phyloP scores from a whole-genome alignment of 2,888 invertebrate genomes.

The Sycophila texana region DNA sequence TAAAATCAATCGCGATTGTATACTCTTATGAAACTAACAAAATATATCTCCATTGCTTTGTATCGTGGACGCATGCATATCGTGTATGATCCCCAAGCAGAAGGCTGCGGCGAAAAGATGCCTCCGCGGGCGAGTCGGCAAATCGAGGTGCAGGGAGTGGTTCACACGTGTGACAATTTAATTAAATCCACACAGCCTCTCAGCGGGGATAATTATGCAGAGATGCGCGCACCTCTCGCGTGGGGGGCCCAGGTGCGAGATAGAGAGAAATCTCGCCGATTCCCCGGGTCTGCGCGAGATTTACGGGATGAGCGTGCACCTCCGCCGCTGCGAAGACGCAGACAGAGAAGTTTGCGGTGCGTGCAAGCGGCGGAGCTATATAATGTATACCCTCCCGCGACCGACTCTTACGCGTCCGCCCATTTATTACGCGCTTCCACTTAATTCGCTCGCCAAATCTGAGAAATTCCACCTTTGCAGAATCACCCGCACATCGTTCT shows the following conservation, averaged over 20 bases:
- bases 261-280: not conserved
- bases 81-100: too few species aligned
- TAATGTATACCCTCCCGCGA: not conserved
- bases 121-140: too few species aligned
- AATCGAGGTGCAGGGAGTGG: too few species aligned
- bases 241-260: not conserved
- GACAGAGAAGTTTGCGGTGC: slow-evolving; percentile 13
- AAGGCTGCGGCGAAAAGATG: too few species aligned
- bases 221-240: slow-evolving; percentile 1
- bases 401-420: not conserved
- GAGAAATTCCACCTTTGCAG: too few species aligned
- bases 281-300: not conserved
- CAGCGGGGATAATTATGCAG: slow-evolving; percentile 49
- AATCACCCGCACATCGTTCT: not conserved
- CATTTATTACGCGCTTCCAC: slow-evolving; percentile 7
- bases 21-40: too few species aligned
- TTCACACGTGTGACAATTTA: slow-evolving; percentile 22
- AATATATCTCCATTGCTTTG: too few species aligned
- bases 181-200: slow-evolving; percentile 44
- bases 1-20: too few species aligned
- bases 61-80: too few species aligned
- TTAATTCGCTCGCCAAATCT: slow-evolving; percentile 20
- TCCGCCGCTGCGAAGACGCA: not conserved
- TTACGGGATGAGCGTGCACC: not conserved
- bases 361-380: not conserved